Conservation (phyloP, 2,888 invertebrate genomes). For the Aleiodes leptofemur region DNA sequence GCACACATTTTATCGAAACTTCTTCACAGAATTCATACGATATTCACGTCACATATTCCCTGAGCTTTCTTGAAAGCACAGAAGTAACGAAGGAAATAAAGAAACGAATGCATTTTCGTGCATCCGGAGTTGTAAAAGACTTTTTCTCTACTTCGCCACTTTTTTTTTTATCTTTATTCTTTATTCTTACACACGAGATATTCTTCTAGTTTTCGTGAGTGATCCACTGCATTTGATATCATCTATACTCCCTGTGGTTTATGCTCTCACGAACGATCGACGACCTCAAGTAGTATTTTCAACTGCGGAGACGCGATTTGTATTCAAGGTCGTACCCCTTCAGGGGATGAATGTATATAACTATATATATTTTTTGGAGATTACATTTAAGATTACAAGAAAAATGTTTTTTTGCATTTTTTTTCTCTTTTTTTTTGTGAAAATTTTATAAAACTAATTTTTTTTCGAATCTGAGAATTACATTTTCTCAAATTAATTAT, state of each 20-base stretch:
- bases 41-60: constrained; percentile 13
- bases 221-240: constrained; percentile 28
- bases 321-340: constrained; percentile 39
- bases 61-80: not conserved
- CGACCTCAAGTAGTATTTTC: constrained; percentile 18
- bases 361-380: not conserved
- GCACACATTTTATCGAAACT: not conserved
- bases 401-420: not conserved
- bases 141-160: not conserved
- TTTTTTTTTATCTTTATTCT: too few species aligned
- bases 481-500: not conserved
- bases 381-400: not conserved
- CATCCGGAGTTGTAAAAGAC: not conserved
- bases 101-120: constrained; percentile 27
- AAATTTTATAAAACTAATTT: too few species aligned
- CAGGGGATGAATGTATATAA: not conserved
- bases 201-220: constrained; percentile 11
- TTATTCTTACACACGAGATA: not conserved
- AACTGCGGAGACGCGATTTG: constrained; percentile 37
- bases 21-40: constrained; percentile 13
- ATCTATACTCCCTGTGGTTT: constrained; percentile 23
- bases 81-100: constrained; percentile 28
- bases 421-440: too few species aligned
- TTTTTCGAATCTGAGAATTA: too few species aligned
- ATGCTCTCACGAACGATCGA: constrained; percentile 38